phyloP scores from a whole-genome alignment of 2,888 invertebrate species.

The Agonopterix arenella region DNA sequence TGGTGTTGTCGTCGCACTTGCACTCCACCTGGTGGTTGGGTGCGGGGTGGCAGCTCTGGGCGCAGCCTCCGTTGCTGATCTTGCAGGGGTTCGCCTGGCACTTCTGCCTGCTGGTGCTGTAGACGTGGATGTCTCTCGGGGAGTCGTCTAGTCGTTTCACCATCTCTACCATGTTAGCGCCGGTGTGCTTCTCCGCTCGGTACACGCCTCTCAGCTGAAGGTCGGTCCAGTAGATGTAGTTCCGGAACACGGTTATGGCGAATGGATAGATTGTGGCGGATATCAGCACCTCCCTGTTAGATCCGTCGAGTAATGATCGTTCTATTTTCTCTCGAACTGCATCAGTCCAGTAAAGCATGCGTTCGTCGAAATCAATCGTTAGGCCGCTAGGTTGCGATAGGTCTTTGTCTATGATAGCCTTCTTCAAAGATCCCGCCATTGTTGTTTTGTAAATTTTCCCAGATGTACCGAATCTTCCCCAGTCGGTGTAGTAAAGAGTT shows the following conservation, averaged over 20 bases:
- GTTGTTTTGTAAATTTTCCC: slow-evolving; percentile 97
- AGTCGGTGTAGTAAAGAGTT: slow-evolving; percentile 95
- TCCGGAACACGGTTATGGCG: slow-evolving; percentile 92
- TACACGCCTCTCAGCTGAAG: slow-evolving; percentile 95
- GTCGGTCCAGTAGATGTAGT: slow-evolving; percentile 98
- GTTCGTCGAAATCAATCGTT: slow-evolving; percentile 96
- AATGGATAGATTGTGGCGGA: slow-evolving; percentile 97
- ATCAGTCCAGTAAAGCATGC: slow-evolving; percentile 97
- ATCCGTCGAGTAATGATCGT: slow-evolving; percentile 91
- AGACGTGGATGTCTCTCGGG: slow-evolving; percentile 94
- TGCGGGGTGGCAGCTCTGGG: slow-evolving; percentile 94
- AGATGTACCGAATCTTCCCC: slow-evolving; percentile 94
- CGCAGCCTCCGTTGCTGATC: slow-evolving; percentile 96
- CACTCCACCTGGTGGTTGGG: slow-evolving; percentile 92
- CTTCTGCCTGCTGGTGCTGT: slow-evolving; percentile 85
- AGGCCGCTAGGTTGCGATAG: slow-evolving; percentile 96
- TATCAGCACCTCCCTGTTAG: slow-evolving; percentile 88
- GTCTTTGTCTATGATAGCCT: slow-evolving; percentile 91
- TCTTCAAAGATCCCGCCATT: slow-evolving; percentile 96
- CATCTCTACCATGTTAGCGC: slow-evolving; percentile 95
- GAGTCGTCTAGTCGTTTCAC: slow-evolving; percentile 95
- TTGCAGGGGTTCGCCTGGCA: slow-evolving; percentile 90
- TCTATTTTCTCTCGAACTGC: slow-evolving; percentile 97
- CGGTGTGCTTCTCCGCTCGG: slow-evolving; percentile 97
- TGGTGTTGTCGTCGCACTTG: slow-evolving; percentile 90